phyloP scores from a whole-genome alignment of 2,113 vertebrate genomes.

The Tupaia tana region DNA sequence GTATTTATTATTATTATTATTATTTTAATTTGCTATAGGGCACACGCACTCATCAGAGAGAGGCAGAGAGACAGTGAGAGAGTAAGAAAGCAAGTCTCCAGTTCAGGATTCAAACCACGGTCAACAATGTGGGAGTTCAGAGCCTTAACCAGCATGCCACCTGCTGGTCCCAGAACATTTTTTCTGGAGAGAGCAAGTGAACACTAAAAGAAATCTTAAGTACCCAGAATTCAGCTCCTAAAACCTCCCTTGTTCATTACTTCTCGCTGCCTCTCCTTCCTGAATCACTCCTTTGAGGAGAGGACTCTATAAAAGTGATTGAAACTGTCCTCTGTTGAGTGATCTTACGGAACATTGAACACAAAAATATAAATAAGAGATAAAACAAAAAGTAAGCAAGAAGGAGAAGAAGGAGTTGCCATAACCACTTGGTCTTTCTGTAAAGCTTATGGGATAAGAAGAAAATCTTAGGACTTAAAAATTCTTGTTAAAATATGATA shows the following conservation, averaged over 20 bases:
- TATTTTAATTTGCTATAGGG: no score
- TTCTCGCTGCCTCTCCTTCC: not conserved
- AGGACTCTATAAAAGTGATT: not conserved
- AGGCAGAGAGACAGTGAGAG: no score
- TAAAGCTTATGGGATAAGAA: not conserved
- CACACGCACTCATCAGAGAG: no score
- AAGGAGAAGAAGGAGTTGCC: not conserved
- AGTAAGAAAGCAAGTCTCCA: no score
- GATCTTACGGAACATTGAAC: not conserved
- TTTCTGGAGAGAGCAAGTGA: not conserved
- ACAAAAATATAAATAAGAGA: not conserved
- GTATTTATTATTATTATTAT: no score
- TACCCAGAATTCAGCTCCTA: not conserved
- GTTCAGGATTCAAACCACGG: no score
- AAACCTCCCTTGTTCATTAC: not conserved
- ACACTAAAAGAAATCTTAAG: not conserved
- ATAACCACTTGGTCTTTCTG: not conserved
- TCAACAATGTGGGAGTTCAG: no score
- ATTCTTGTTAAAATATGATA: not conserved
- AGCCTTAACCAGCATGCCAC: no score
- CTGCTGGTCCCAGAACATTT: no score
- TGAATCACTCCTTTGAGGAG: not conserved
- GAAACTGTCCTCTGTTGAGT: not conserved
- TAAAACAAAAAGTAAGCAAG: not conserved
- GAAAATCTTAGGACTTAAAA: not conserved